Percentiles rank a stretch among this genome's conserved stretches.
Evolutionary conservation across 2,888 invertebrate genomes (phyloP).

Genomic region (Eurytoma californica): DNA sequence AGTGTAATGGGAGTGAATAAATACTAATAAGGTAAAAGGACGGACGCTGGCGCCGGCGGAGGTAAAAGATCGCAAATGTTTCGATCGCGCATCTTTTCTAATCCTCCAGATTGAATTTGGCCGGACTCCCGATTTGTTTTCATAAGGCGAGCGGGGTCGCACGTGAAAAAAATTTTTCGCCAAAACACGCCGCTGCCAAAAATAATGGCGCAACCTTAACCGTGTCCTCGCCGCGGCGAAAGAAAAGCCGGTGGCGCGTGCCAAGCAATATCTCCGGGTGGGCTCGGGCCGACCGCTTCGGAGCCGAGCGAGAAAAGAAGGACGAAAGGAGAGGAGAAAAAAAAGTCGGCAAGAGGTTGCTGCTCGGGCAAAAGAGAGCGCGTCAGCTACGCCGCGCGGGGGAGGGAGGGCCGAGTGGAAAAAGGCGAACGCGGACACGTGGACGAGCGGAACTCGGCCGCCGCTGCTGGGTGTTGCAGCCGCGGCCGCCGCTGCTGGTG

Average conservation of each 20-base stretch:
- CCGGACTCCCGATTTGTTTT: too few species aligned
- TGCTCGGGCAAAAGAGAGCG: too few species aligned
- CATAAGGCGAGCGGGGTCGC: background rate
- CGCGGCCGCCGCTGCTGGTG: constrained; percentile 17
- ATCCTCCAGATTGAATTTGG: too few species aligned
- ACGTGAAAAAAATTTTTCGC: too few species aligned
- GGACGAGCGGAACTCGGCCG: constrained; percentile 17
- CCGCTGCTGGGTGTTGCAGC: constrained; percentile 6
- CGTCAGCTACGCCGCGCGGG: too few species aligned
- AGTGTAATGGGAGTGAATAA: too few species aligned
- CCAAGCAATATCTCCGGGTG: background rate
- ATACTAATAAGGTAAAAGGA: background rate
- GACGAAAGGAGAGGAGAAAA: background rate
- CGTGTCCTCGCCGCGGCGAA: background rate
- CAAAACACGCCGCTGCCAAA: too few species aligned
- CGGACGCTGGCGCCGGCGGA: background rate
- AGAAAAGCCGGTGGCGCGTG: background rate
- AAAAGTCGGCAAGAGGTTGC: background rate
- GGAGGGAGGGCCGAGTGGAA: background rate
- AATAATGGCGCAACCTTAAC: too few species aligned
- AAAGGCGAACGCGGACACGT: constrained; percentile 18
- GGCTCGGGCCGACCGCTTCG: background rate
- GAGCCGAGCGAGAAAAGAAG: background rate
- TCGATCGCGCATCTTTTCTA: too few species aligned
- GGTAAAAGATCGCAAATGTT: too few species aligned